phyloP scores from a whole-genome alignment of 2,888 invertebrate species.

The Leptinotarsa haldemani region DNA sequence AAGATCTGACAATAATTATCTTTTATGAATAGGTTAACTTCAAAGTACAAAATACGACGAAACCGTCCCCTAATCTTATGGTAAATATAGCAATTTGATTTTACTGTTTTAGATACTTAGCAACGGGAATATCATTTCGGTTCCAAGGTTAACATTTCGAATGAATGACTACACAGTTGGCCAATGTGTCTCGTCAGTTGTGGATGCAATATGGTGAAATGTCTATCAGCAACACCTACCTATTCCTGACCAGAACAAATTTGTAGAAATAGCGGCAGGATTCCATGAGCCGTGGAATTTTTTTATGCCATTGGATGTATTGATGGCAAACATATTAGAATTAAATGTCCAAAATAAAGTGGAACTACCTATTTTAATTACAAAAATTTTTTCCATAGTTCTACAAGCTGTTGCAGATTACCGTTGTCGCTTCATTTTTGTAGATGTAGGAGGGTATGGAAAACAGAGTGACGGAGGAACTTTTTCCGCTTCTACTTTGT shows the following conservation, averaged over 20 bases:
- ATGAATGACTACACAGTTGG: background rate
- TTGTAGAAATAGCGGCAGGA: no score
- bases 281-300: no score
- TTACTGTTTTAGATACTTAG: background rate
- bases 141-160: background rate
- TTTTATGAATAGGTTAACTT: no score
- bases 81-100: no score
- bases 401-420: constrained; percentile 43
- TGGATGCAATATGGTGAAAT: no score
- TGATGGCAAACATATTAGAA: constrained; percentile 40
- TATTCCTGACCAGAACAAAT: no score
- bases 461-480: constrained; percentile 50
- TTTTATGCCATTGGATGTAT: constrained; percentile 12
- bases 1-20: no score
- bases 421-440: constrained; percentile 25
- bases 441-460: constrained; percentile 48
- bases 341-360: constrained; percentile 36
- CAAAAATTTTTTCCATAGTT: constrained; percentile 41
- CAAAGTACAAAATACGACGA: no score
- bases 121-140: background rate
- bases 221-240: no score
- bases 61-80: no score
- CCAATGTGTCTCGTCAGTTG: no score
- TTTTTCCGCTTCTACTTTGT: constrained; percentile 27
- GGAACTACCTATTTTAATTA: constrained; percentile 46